Percentiles rank a stretch among this genome's conserved stretches.
These are phyloP conservation scores for Rallus limicola DNA, from an alignment of 2,113 vertebrate genomes.

Conservation along the genomic window DNA sequence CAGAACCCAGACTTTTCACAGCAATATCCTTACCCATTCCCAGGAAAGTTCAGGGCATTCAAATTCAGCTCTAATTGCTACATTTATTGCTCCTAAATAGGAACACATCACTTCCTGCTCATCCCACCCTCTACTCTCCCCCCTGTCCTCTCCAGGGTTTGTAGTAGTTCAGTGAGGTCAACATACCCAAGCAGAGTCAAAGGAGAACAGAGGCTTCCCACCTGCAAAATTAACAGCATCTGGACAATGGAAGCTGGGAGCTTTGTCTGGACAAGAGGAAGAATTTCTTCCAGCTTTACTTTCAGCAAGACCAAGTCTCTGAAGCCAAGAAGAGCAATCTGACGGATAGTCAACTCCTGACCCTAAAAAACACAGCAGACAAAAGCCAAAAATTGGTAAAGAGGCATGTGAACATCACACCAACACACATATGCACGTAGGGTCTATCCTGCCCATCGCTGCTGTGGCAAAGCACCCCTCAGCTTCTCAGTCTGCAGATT, in stretches of 20 bases:
- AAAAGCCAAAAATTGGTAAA: neutral
- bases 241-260: conserved; percentile 86
- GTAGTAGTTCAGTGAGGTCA: fast-evolving
- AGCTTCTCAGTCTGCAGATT: neutral
- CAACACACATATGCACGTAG: neutral
- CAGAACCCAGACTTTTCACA: neutral
- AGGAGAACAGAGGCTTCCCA: conserved; percentile 13
- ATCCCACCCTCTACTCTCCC: neutral
- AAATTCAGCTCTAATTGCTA: neutral
- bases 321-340: conserved; percentile 93
- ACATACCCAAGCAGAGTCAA: neutral
- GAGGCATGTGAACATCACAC: neutral
- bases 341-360: conserved; percentile 92
- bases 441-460: neutral
- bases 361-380: conserved; percentile 76
- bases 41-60: neutral
- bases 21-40: neutral
- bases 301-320: conserved; percentile 90
- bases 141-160: neutral
- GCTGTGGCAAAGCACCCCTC: neutral
- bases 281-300: conserved; percentile 82
- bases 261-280: conserved; percentile 72
- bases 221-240: conserved; percentile 95
- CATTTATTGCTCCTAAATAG: neutral
- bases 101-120: neutral